Percentiles rank a stretch among this genome's conserved stretches.
phyloP scores from a whole-genome alignment of 2,797 vertebrate species.

The Fundulus diaphanus region DNA sequence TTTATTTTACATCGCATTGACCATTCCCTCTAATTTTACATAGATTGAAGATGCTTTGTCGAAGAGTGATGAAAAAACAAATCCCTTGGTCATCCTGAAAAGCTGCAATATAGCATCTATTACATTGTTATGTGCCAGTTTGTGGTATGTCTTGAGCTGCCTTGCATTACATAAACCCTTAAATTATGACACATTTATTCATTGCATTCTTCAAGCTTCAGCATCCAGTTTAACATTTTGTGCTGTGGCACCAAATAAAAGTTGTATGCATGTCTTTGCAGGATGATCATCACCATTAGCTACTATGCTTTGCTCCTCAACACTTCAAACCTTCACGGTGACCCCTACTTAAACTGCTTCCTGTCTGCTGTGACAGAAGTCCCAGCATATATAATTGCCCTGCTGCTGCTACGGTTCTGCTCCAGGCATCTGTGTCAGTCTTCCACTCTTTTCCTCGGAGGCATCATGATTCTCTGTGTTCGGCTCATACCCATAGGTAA shows the following conservation, averaged over 20 bases:
- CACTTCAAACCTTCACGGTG: slow-evolving; percentile 87
- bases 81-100: slow-evolving; percentile 78
- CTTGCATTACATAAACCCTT: not conserved
- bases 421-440: slow-evolving; percentile 86
- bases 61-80: slow-evolving; percentile 73
- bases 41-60: slow-evolving; percentile 54
- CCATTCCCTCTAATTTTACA: not conserved
- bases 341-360: slow-evolving; percentile 88
- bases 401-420: slow-evolving; percentile 81
- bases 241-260: not conserved
- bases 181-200: not conserved
- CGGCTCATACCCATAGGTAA: slow-evolving; percentile 87
- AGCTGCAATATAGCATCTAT: slow-evolving; percentile 80
- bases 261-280: slow-evolving; percentile 54
- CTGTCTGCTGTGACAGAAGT: slow-evolving; percentile 84
- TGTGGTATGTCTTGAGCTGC: slow-evolving; percentile 81
- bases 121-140: slow-evolving; percentile 81
- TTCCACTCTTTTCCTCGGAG: slow-evolving; percentile 85
- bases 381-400: slow-evolving; percentile 85
- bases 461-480: slow-evolving; percentile 86
- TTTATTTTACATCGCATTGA: not conserved
- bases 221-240: not conserved
- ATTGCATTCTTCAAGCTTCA: not conserved
- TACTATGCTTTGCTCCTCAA: slow-evolving; percentile 90
- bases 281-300: slow-evolving; percentile 86